Conservation (phyloP, 2,888 invertebrate species). For the Athrips mouffetella region DNA sequence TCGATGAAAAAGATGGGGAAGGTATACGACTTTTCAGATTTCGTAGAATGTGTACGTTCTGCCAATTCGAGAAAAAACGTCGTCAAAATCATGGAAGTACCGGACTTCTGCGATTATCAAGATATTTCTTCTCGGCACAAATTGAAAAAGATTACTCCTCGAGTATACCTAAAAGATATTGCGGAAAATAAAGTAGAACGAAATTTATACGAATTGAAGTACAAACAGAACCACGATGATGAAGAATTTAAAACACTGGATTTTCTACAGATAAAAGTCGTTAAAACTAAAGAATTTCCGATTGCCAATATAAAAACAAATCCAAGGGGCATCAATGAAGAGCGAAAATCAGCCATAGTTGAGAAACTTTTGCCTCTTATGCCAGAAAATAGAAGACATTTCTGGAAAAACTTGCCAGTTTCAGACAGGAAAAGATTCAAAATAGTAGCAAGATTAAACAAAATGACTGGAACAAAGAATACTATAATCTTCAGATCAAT, state of each 20-base stretch:
- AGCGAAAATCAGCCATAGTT: slow-evolving; percentile 3
- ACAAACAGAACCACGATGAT: neutral
- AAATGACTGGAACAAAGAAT: neutral
- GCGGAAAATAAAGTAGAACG: slow-evolving; percentile 2
- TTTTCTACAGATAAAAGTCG: slow-evolving; percentile 4
- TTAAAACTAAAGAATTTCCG: slow-evolving; percentile 1
- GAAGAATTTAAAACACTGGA: slow-evolving; percentile 6
- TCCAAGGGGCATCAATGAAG: slow-evolving; percentile 3
- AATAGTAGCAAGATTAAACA: neutral
- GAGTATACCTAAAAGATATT: slow-evolving; percentile 12
- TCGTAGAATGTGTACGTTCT: neutral
- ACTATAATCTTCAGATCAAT: neutral
- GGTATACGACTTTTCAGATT: slow-evolving; percentile 3
- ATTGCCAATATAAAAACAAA: neutral
- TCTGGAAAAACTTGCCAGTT: slow-evolving; percentile 5
- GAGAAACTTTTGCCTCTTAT: slow-evolving; percentile 6
- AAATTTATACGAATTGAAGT: slow-evolving; percentile 5
- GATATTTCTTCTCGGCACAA: slow-evolving; percentile 5
- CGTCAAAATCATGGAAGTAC: neutral
- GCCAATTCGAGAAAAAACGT: neutral
- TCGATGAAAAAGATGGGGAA: neutral
- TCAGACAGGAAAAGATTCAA: neutral
- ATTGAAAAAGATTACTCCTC: neutral
- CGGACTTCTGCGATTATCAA: slow-evolving; percentile 6
- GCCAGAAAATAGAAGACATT: slow-evolving; percentile 9